These are phyloP conservation scores for Pterocles burchelli DNA, from an alignment of 2,113 vertebrate genomes.

Conservation along the genomic window DNA sequence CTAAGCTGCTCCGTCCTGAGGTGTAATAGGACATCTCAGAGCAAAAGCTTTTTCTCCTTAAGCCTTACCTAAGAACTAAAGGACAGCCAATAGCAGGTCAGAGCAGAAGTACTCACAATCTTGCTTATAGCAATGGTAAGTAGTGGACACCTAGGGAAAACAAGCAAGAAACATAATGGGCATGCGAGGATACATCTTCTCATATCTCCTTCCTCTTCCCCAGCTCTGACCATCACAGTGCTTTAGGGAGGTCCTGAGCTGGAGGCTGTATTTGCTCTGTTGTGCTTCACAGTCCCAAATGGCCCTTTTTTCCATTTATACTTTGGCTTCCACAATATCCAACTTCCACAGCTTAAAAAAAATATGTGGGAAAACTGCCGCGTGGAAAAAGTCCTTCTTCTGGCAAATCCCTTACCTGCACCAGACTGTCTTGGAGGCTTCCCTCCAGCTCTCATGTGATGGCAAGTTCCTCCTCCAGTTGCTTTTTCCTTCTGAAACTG, in stretches of 20 bases:
- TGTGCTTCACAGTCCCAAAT: background rate
- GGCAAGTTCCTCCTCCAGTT: background rate
- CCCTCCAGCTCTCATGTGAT: background rate
- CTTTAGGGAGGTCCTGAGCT: background rate
- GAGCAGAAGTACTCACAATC: background rate
- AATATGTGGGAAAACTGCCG: rapidly evolving
- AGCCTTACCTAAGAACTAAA: background rate
- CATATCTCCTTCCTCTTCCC: background rate
- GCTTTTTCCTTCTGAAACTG: background rate
- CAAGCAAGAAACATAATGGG: background rate
- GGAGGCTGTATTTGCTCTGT: background rate
- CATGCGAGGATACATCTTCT: background rate
- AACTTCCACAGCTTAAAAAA: background rate
- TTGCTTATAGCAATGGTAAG: background rate
- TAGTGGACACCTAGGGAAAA: background rate
- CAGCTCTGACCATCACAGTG: background rate
- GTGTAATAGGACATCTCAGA: background rate
- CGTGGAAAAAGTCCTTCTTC: background rate
- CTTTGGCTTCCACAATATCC: background rate
- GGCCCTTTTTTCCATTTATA: background rate
- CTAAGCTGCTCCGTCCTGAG: background rate
- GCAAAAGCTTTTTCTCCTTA: background rate
- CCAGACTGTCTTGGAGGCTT: background rate
- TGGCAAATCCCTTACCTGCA: background rate
- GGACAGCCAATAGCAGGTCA: background rate